Percentiles rank a stretch among this genome's conserved stretches.
These are phyloP conservation scores for Hylyphantes graminicola DNA, from an alignment of 1,140 invertebrate genomes.

Conservation along the genomic window DNA sequence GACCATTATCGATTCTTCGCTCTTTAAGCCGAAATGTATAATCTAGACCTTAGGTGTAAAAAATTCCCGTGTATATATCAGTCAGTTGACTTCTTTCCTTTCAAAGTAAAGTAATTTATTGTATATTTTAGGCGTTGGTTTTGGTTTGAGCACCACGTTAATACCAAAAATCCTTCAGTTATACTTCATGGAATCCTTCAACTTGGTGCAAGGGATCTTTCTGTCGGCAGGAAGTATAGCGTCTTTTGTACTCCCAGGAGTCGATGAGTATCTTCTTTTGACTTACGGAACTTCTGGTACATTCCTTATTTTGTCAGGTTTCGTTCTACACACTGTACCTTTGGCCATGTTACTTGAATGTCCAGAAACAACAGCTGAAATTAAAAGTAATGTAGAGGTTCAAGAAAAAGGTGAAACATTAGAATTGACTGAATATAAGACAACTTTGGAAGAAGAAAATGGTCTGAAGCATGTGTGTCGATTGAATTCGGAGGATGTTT, in stretches of 20 bases:
- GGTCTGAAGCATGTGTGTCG: too few species aligned
- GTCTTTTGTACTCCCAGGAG: conserved; percentile 66
- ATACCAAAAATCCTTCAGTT: conserved; percentile 64
- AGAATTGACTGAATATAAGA: too few species aligned
- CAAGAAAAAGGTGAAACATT: too few species aligned
- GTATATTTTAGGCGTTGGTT: conserved; percentile 64
- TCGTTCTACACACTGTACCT: conserved; percentile 85
- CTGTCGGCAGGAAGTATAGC: conserved; percentile 67
- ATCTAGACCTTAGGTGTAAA: too few species aligned
- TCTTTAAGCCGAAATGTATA: too few species aligned
- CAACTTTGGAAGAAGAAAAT: too few species aligned
- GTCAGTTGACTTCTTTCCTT: too few species aligned
- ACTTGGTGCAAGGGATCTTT: conserved; percentile 66
- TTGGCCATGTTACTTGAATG: conserved; percentile 74
- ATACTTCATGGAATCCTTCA: conserved; percentile 65
- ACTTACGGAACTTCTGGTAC: conserved; percentile 64
- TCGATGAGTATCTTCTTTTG: conserved; percentile 63
- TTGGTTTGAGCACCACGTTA: conserved; percentile 66
- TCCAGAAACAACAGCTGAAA: background rate
- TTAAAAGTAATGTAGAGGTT: background rate
- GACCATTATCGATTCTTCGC: too few species aligned
- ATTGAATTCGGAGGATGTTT: too few species aligned
- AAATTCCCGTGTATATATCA: too few species aligned
- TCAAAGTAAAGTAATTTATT: too few species aligned
- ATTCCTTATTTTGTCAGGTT: conserved; percentile 80